Evolutionary conservation across 1,140 invertebrate genomes (phyloP), one percentile per base, ranked within the genome.

Genomic region (Geopemphigus sp.): DNA sequence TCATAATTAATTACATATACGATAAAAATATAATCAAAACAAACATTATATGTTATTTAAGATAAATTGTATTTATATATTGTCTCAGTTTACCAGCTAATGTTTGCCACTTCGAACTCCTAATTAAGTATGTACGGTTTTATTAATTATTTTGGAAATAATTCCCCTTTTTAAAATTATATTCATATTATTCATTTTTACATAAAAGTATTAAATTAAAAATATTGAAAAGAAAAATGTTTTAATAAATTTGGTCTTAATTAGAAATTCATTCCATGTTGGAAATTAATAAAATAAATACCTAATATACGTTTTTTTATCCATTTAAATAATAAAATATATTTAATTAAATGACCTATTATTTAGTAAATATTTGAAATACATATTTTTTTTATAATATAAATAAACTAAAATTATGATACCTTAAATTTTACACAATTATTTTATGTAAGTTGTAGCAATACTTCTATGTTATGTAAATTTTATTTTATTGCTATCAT

Each of bases 1-100:
- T 5, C 45, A 3, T 72, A 72, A 72, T 54, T n/a, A n/a, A 72
- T 72, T 29, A 53, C 14, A 19, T 14, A 15, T 32, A n/a, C 8
- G 22, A 72, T 72, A 26, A 68, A 68, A 68, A 72, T 54, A 54
- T n/a, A n/a, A 29, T 72, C 47, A 72, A 54, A 72, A 72, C 26
- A 72, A 32, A 72, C 22, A 15, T 50, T 54, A 6, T 29, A n/a
- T 54, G 10, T 72, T 72, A 72, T 72, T 54, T 54, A 54, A 29
- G 47, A 72, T 72, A 29, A 12, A 72, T 72, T 54, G 11, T 72
- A n/a, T 72, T 12, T 54, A 47, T 72, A 0, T n/a, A 29, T 72
- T 72, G 3, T 72, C 50, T 72, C 26, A 72, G 68, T 72, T 17
- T 72, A 15, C 17, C 4, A 54, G n/a, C 12, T 54, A 72, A 63